These are phyloP conservation scores for Mycogona germanica DNA, from an alignment of 2,888 invertebrate genomes.

Conservation along the genomic window DNA sequence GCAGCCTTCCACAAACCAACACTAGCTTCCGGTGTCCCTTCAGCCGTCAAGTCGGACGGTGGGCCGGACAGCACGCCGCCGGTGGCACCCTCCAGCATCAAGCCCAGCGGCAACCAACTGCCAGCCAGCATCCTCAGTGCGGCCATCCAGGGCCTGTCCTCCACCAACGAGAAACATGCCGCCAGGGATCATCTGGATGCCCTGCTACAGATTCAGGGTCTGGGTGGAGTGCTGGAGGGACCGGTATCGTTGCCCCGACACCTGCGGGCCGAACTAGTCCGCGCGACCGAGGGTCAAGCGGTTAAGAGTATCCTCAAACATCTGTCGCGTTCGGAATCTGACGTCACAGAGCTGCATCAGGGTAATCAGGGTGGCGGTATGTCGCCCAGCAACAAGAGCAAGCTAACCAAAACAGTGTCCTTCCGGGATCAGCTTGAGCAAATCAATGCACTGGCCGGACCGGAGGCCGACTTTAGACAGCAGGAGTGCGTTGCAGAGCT, in stretches of 20 bases:
- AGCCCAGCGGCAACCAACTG: slow-evolving; percentile 3
- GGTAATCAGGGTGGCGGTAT: not conserved
- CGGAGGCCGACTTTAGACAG: slow-evolving; percentile 34
- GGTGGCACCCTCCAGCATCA: slow-evolving; percentile 1
- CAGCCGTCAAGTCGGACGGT: not conserved
- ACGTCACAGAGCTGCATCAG: slow-evolving; percentile 8
- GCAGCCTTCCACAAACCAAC: slow-evolving; percentile 36
- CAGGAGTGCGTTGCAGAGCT: slow-evolving; percentile 73
- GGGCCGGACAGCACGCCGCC: slow-evolving; percentile 16
- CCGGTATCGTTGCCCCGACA: not conserved
- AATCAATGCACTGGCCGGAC: not conserved
- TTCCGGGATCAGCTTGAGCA: slow-evolving; percentile 12
- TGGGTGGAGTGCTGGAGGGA: slow-evolving; percentile 11
- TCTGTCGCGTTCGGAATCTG: slow-evolving; percentile 41
- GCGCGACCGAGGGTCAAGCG: slow-evolving; percentile 44
- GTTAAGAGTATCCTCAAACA: slow-evolving; percentile 76
- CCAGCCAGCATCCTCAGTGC: not conserved
- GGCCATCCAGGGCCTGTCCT: not conserved
- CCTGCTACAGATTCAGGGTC: not conserved
- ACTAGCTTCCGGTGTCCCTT: slow-evolving; percentile 28
- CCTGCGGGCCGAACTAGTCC: not conserved
- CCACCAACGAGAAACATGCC: not conserved
- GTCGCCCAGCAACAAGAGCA: not conserved
- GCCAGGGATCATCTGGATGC: not conserved
- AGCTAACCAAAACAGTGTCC: slow-evolving; percentile 14